Percentiles rank a stretch among this genome's conserved stretches.
Evolutionary conservation across 30 jellyfish, hydroid and myxozoan species (phyloP).

Genomic region (Turritopsis rubra): DNA sequence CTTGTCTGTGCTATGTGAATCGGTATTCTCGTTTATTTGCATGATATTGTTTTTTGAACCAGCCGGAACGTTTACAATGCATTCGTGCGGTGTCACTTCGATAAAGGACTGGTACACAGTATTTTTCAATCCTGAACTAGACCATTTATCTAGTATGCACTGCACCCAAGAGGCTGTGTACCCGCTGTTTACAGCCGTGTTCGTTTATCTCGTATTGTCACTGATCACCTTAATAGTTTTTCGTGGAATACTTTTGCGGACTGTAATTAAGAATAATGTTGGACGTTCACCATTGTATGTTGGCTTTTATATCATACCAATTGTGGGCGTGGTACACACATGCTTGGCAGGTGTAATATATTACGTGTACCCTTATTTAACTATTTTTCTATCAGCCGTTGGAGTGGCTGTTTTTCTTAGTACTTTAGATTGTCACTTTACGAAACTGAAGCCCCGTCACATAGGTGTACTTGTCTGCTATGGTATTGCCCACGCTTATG

Average conservation of each 20-base stretch:
- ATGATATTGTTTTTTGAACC: constrained; percentile 63
- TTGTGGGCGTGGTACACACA: constrained; percentile 62
- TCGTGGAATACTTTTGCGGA: constrained; percentile 36
- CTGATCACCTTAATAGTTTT: constrained; percentile 36
- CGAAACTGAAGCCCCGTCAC: constrained; percentile 7
- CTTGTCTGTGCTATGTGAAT: constrained; percentile 41
- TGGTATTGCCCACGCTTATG: constrained; percentile 80
- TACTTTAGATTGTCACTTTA: background rate
- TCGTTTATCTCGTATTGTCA: constrained; percentile 42
- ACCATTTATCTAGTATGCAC: constrained; percentile 27
- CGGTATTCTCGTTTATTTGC: constrained; percentile 36
- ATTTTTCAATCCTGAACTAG: constrained; percentile 71
- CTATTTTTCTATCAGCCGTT: constrained; percentile 56
- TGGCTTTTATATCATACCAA: constrained; percentile 69
- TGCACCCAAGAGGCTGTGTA: constrained; percentile 95
- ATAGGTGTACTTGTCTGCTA: constrained; percentile 39
- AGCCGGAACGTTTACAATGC: constrained; percentile 39
- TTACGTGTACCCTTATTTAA: constrained; percentile 60
- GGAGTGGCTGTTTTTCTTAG: constrained; percentile 72
- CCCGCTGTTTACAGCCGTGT: constrained; percentile 63
- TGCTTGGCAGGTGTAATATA: constrained; percentile 74
- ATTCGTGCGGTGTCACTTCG: constrained; percentile 51
- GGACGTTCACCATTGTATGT: constrained; percentile 59
- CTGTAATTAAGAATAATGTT: constrained; percentile 26
- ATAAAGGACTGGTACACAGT: constrained; percentile 88